These are phyloP conservation scores for Limnephilus rhombicus DNA, from an alignment of 2,888 invertebrate species.

Conservation along the genomic window DNA sequence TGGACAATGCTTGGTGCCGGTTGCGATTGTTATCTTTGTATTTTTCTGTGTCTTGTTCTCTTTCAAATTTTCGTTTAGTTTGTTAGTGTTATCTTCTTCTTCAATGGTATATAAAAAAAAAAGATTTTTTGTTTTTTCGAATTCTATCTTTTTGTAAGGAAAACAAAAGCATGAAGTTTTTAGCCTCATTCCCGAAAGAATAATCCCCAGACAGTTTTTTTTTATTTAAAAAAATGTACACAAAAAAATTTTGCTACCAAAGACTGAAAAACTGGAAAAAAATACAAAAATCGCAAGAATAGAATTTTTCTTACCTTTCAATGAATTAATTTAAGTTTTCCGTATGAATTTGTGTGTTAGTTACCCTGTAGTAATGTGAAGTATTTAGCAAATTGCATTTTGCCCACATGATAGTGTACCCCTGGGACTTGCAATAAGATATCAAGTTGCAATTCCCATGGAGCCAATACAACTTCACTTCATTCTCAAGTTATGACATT, in stretches of 20 bases:
- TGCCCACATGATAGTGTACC: background rate
- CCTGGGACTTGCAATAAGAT: constrained; percentile 9
- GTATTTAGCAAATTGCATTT: background rate
- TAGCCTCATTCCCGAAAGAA: background rate
- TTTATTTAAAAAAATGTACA: background rate
- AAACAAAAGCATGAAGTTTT: background rate
- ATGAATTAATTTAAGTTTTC: background rate
- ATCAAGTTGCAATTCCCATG: constrained; percentile 36
- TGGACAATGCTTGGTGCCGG: too few relatives aligned
- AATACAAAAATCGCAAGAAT: background rate
- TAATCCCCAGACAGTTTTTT: background rate
- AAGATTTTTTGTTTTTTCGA: too few relatives aligned
- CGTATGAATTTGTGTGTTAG: background rate
- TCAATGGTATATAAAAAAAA: too few relatives aligned
- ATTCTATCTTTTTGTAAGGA: background rate
- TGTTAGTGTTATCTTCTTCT: too few relatives aligned
- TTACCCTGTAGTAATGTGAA: background rate
- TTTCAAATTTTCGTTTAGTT: too few relatives aligned
- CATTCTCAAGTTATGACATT: constrained; percentile 20
- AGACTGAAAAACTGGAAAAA: background rate
- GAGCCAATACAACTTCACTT: constrained; percentile 21
- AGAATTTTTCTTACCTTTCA: background rate
- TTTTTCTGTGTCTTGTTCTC: too few relatives aligned
- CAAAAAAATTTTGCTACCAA: background rate
- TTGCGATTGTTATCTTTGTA: too few relatives aligned